phyloP scores from a whole-genome alignment of 2,888 invertebrate genomes.

The Auanema sp. region DNA sequence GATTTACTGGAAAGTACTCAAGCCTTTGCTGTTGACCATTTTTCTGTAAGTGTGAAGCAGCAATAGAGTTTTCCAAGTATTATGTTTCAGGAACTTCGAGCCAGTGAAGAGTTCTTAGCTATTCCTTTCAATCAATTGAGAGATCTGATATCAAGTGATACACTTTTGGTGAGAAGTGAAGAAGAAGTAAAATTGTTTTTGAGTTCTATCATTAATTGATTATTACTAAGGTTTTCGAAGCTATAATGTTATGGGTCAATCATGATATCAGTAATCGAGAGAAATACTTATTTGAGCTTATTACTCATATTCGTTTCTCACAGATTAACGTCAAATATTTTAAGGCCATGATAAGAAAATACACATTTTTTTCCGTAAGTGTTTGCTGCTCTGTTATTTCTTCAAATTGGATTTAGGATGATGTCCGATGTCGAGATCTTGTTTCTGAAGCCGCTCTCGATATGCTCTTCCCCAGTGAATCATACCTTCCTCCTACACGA shows the following conservation, averaged over 20 bases:
- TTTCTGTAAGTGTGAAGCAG: conserved; percentile 27
- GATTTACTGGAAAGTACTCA: conserved; percentile 45
- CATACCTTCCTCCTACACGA: not conserved
- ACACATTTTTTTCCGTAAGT: conserved; percentile 16
- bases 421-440: conserved; percentile 64
- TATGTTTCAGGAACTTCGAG: conserved; percentile 35
- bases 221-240: conserved; percentile 64
- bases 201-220: too few relatives aligned
- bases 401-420: conserved; percentile 5
- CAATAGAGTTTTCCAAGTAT: not conserved
- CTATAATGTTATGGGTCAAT: conserved; percentile 66
- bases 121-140: conserved; percentile 43
- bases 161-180: conserved; percentile 47
- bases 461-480: conserved; percentile 18
- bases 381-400: not conserved
- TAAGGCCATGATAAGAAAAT: conserved; percentile 48
- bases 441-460: conserved; percentile 65
- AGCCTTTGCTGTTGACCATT: conserved; percentile 49
- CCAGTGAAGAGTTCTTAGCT: conserved; percentile 36
- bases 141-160: conserved; percentile 42
- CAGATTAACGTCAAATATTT: conserved; percentile 65
- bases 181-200: conserved; percentile 21
- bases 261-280: conserved; percentile 61
- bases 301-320: conserved; percentile 53
- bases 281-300: conserved; percentile 35